A percentile compares a stretch with the other conserved stretches of the same genome.
These are phyloP conservation scores for Tetramorium alpestre DNA, from an alignment of 1,140 invertebrate species.

Conservation along the genomic window DNA sequence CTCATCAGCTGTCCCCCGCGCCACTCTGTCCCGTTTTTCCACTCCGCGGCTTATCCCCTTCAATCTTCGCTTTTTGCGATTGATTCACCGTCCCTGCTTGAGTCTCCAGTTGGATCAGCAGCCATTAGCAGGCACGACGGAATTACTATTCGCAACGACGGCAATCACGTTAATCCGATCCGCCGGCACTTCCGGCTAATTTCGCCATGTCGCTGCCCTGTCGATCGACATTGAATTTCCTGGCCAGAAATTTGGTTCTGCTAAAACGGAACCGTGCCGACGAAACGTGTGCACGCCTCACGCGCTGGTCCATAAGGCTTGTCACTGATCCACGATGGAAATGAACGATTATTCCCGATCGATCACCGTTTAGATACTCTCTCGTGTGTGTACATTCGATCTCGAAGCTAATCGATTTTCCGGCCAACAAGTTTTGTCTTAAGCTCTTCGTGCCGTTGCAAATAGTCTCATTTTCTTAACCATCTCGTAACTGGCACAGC, in stretches of 20 bases:
- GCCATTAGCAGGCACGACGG: not conserved
- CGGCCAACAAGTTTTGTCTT: not conserved
- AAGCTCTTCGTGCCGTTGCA: not conserved
- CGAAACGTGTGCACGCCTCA: conserved; percentile 21
- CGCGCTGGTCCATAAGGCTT: conserved; percentile 39
- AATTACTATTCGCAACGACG: conserved; percentile 5
- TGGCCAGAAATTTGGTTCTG: conserved; percentile 37
- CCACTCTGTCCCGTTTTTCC: not conserved
- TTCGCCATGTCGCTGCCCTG: not conserved
- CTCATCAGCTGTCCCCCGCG: not conserved
- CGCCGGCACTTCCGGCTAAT: conserved; percentile 35
- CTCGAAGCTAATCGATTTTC: not conserved
- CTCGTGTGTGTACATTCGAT: not conserved
- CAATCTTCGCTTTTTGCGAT: not conserved
- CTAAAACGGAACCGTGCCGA: not conserved
- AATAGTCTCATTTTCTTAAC: not conserved
- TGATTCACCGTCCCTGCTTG: not conserved
- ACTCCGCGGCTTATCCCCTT: not conserved
- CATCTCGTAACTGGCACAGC: not conserved
- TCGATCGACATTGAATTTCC: conserved; percentile 50
- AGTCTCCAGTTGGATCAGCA: not conserved
- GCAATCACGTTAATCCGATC: conserved; percentile 17
- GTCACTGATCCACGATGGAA: not conserved
- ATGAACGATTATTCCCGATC: conserved; percentile 28
- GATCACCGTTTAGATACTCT: not conserved